These are phyloP conservation scores for Medauroidea extradentata DNA, from an alignment of 1,140 invertebrate genomes.

Conservation along the genomic window DNA sequence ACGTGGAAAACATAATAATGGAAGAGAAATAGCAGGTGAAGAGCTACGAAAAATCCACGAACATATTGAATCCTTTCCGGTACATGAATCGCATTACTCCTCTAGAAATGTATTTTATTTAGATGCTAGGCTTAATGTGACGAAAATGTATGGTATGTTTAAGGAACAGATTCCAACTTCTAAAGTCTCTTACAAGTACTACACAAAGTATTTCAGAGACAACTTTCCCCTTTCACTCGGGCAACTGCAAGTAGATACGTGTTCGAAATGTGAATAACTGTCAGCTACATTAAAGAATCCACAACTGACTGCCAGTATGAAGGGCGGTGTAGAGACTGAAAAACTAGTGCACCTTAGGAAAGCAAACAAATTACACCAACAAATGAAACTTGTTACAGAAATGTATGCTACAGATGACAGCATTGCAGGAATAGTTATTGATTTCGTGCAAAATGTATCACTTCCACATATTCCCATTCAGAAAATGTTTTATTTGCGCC, in stretches of 20 bases:
- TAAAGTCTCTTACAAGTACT: slow-evolving; percentile 2
- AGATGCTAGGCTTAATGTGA: not conserved
- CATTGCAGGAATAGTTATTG: not conserved
- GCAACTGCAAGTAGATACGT: not conserved
- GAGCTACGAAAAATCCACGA: not conserved
- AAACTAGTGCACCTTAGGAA: too few relatives aligned
- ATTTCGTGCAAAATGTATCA: too few relatives aligned
- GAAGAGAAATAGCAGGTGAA: not conserved
- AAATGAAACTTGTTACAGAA: not conserved
- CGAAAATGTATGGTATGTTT: not conserved
- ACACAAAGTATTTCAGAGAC: slow-evolving; percentile 3
- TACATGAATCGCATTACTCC: not conserved
- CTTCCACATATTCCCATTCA: too few relatives aligned
- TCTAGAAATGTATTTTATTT: not conserved
- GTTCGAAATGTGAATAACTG: not conserved
- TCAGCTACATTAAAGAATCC: too few relatives aligned
- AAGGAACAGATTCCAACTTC: not conserved
- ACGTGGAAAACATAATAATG: not conserved
- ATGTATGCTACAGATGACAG: not conserved
- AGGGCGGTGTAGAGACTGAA: too few relatives aligned
- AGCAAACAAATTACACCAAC: too few relatives aligned
- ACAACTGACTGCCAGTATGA: too few relatives aligned
- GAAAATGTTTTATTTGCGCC: too few relatives aligned
- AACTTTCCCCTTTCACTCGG: not conserved
- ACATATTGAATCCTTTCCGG: slow-evolving; percentile 1